A percentile compares a stretch with the other conserved stretches of the same genome.
These are phyloP conservation scores for Labeo catla DNA, from an alignment of 2,113 vertebrate species.

Conservation along the genomic window DNA sequence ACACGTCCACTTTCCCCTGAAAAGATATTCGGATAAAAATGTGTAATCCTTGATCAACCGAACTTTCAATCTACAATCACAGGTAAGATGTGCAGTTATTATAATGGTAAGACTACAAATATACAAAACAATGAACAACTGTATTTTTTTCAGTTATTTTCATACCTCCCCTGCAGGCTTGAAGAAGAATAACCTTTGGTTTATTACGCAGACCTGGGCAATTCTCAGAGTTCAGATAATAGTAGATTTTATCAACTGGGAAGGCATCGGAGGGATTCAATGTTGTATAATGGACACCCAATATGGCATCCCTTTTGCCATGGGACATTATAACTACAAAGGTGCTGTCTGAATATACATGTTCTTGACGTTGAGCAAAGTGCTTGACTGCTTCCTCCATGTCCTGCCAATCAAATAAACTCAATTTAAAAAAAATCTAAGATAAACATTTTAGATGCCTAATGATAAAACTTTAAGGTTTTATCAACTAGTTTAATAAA, in stretches of 20 bases:
- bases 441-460: neutral
- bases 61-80: neutral
- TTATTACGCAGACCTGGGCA: conserved; percentile 78
- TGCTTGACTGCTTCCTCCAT: neutral
- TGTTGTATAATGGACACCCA: conserved; percentile 62
- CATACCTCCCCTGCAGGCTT: conserved; percentile 86
- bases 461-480: neutral
- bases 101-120: too few relatives aligned
- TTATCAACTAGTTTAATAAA: neutral
- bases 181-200: conserved; percentile 87
- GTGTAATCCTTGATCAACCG: neutral
- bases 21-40: conserved; percentile 23
- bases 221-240: conserved; percentile 69
- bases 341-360: conserved; percentile 74
- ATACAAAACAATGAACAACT: neutral
- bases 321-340: conserved; percentile 90
- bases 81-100: too few relatives aligned
- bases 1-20: conserved; percentile 55
- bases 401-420: neutral
- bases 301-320: conserved; percentile 73
- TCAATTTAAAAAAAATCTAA: conserved; percentile 55
- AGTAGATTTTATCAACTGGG: conserved; percentile 72
- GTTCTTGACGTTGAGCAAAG: neutral
- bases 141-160: neutral
- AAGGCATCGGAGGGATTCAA: conserved; percentile 64